These are phyloP conservation scores for Origma solitaria DNA, from an alignment of 2,113 vertebrate species.

Conservation along the genomic window DNA sequence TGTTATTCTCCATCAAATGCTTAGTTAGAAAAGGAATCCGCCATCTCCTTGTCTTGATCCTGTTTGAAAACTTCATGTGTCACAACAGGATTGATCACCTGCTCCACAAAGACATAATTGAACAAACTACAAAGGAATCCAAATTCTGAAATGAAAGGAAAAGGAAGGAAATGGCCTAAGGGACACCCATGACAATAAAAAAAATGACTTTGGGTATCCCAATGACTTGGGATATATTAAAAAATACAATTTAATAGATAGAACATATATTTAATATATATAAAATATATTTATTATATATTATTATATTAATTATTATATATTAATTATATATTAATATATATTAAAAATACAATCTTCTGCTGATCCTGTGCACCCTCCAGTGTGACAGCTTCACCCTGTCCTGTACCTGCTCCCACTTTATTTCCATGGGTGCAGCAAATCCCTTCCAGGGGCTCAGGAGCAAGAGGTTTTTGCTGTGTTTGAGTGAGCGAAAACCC, in stretches of 20 bases:
- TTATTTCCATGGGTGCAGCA: not conserved
- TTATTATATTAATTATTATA: no score
- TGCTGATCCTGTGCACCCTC: not conserved
- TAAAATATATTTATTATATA: no score
- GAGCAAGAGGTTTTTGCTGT: not conserved
- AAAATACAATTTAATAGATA: no score
- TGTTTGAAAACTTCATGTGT: not conserved
- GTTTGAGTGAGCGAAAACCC: constrained; percentile 16
- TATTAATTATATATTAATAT: no score
- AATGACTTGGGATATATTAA: not conserved
- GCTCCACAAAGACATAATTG: not conserved
- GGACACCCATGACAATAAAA: not conserved
- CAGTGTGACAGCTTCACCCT: not conserved
- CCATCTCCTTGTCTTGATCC: not conserved
- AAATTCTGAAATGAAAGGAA: not conserved
- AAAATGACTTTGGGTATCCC: not conserved
- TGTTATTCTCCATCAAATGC: not conserved
- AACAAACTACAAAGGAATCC: not conserved
- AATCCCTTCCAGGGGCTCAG: not conserved
- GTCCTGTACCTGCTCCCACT: not conserved
- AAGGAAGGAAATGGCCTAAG: not conserved
- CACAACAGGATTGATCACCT: not conserved
- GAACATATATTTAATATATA: no score
- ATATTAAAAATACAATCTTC: not conserved
- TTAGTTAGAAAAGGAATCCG: not conserved